Evolutionary conservation across 2,888 invertebrate genomes (phyloP).

Genomic region (Pediacus dermestoides): DNA sequence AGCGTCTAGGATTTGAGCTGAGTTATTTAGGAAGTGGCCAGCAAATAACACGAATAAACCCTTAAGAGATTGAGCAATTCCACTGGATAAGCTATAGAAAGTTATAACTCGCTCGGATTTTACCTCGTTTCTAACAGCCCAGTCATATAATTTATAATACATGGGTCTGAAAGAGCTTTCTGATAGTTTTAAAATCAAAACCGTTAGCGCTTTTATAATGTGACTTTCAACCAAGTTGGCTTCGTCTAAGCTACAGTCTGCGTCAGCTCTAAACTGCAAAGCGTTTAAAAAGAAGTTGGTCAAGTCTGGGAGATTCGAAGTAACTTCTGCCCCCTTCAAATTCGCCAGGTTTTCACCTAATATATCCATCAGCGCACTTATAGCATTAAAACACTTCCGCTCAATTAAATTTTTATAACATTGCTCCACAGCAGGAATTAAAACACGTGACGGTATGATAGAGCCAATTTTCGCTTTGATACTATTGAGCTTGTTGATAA

Average conservation of each 20-base stretch:
- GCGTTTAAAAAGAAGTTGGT: conserved; percentile 71
- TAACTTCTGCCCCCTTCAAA: conserved; percentile 61
- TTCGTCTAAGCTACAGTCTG: conserved; percentile 43
- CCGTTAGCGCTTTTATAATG: conserved; percentile 73
- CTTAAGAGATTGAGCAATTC: conserved; percentile 77
- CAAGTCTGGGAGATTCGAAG: conserved; percentile 63
- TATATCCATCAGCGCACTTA: conserved; percentile 71
- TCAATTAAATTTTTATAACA: conserved; percentile 61
- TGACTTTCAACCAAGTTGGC: conserved; percentile 67
- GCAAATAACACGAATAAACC: conserved; percentile 89
- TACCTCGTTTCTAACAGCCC: conserved; percentile 68
- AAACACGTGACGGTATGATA: conserved; percentile 67
- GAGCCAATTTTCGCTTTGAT: conserved; percentile 67
- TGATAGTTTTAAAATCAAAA: conserved; percentile 80
- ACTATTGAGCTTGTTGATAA: conserved; percentile 57
- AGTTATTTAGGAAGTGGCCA: conserved; percentile 77
- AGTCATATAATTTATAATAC: conserved; percentile 81
- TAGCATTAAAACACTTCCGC: conserved; percentile 58
- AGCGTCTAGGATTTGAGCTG: conserved; percentile 66
- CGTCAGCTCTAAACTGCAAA: conserved; percentile 63
- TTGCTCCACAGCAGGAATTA: conserved; percentile 70
- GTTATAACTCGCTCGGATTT: conserved; percentile 70
- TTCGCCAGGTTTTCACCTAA: conserved; percentile 68
- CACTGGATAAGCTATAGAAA: conserved; percentile 76
- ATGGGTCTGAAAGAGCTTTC: conserved; percentile 86